Evolutionary conservation across 2,888 invertebrate genomes (phyloP).

Genomic region (Melieria crassipennis): DNA sequence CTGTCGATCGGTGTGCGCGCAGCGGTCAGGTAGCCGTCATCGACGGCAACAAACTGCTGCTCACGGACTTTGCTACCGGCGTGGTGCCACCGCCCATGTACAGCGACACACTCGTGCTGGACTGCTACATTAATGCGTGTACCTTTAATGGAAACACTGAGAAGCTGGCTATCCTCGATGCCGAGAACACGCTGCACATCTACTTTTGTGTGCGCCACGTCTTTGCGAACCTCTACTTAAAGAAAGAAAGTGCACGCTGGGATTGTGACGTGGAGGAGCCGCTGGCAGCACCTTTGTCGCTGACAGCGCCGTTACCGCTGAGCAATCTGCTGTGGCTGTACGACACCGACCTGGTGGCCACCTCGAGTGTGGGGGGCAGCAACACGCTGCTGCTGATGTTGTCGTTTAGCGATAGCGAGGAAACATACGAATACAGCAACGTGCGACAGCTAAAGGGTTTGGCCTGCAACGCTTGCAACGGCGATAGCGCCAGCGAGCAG

Average conservation of each 20-base stretch:
- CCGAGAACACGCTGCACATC: slow-evolving; percentile 42
- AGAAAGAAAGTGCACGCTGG: slow-evolving; percentile 24
- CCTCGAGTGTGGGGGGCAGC: slow-evolving; percentile 30
- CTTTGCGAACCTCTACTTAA: background rate
- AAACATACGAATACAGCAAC: slow-evolving; percentile 33
- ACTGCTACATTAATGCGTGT: slow-evolving; percentile 70
- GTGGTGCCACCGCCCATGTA: slow-evolving; percentile 88
- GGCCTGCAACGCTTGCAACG: slow-evolving; percentile 42
- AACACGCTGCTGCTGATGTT: slow-evolving; percentile 11
- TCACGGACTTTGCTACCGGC: slow-evolving; percentile 78
- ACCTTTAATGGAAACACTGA: slow-evolving; percentile 47
- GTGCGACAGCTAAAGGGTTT: slow-evolving; percentile 41
- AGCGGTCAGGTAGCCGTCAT: slow-evolving; percentile 78
- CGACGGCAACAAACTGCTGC: slow-evolving; percentile 75
- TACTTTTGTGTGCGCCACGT: slow-evolving; percentile 25
- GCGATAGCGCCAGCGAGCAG: slow-evolving; percentile 24
- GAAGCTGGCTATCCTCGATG: slow-evolving; percentile 50
- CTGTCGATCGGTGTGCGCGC: slow-evolving; percentile 66
- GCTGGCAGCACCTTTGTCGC: slow-evolving; percentile 19
- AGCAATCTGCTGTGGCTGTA: slow-evolving; percentile 30
- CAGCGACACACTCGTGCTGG: slow-evolving; percentile 67
- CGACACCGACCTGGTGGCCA: slow-evolving; percentile 37
- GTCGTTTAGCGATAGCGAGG: background rate
- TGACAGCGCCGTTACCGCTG: slow-evolving; percentile 39
- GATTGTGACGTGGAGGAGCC: background rate